Conservation (phyloP, 2,113 vertebrate species). For the Caracal caracal region DNA sequence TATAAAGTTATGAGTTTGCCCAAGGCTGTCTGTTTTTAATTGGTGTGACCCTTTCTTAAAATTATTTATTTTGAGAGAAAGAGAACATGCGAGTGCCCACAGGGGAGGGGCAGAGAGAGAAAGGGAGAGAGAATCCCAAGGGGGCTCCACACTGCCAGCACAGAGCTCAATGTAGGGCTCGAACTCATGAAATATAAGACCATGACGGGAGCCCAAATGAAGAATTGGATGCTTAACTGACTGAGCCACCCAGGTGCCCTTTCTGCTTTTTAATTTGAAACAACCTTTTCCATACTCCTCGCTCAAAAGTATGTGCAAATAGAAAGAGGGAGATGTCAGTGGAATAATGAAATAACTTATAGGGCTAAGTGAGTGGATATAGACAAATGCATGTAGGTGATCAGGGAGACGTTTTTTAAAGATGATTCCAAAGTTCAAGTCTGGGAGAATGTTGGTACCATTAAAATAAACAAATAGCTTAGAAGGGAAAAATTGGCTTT, state of each 20-base stretch:
- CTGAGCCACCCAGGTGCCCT: too few species aligned
- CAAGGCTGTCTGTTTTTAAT: neutral
- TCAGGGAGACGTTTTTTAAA: neutral
- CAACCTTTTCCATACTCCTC: neutral
- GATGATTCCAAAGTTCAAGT: slow-evolving; percentile 3
- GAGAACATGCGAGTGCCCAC: too few species aligned
- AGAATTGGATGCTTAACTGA: too few species aligned
- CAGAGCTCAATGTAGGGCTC: too few species aligned
- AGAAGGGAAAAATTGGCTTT: neutral
- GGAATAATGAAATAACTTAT: neutral
- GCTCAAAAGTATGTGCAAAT: neutral
- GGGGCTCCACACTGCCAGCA: too few species aligned
- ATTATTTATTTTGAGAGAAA: too few species aligned
- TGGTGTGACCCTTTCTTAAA: too few species aligned
- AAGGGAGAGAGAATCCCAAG: too few species aligned
- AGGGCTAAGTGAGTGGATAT: neutral
- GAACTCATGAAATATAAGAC: too few species aligned
- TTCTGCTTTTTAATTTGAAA: neutral
- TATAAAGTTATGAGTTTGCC: neutral
- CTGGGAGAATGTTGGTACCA: neutral
- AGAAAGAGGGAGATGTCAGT: neutral
- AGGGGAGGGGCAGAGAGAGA: too few species aligned
- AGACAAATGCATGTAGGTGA: neutral
- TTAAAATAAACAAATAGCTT: neutral
- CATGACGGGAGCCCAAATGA: too few species aligned